These are phyloP conservation scores for Coregonus clupeaformis DNA, from an alignment of 2,113 vertebrate species.

Conservation along the genomic window DNA sequence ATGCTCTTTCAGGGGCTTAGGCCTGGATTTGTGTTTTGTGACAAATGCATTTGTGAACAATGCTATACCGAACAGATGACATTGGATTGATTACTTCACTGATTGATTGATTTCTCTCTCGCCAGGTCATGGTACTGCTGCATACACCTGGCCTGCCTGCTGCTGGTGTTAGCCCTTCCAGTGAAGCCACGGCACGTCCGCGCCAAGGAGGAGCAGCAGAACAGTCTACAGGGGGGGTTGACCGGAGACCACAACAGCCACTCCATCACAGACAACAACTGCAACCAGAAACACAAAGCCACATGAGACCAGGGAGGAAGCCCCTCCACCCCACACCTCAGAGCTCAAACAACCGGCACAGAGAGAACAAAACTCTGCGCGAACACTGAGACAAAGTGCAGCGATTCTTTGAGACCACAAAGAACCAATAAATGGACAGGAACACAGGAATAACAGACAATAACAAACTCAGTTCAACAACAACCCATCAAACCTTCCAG, in stretches of 20 bases:
- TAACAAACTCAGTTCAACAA: constrained; percentile 40
- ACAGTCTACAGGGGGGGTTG: constrained; percentile 43
- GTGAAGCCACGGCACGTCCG: constrained; percentile 78
- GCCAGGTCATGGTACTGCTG: constrained; percentile 91
- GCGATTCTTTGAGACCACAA: constrained; percentile 39
- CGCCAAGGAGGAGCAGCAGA: constrained; percentile 68
- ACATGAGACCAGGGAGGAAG: constrained; percentile 67
- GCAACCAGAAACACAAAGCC: constrained; percentile 81
- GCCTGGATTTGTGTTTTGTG: no score
- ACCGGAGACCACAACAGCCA: constrained; percentile 66
- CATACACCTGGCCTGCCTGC: constrained; percentile 83
- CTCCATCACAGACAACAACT: constrained; percentile 82
- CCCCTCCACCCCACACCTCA: constrained; percentile 21
- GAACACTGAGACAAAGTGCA: constrained; percentile 4
- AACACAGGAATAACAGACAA: constrained; percentile 27
- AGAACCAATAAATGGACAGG: constrained; percentile 55
- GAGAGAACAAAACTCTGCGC: constrained; percentile 16
- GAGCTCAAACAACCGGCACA: constrained; percentile 38
- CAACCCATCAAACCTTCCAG: constrained; percentile 52
- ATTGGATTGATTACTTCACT: neutral
- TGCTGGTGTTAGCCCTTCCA: constrained; percentile 82
- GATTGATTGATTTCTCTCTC: constrained; percentile 19
- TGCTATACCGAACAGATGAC: no score
- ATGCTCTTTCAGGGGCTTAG: no score
- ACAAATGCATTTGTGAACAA: no score